phyloP scores from a whole-genome alignment of 2,113 vertebrate species.

The Heptranchias perlo region DNA sequence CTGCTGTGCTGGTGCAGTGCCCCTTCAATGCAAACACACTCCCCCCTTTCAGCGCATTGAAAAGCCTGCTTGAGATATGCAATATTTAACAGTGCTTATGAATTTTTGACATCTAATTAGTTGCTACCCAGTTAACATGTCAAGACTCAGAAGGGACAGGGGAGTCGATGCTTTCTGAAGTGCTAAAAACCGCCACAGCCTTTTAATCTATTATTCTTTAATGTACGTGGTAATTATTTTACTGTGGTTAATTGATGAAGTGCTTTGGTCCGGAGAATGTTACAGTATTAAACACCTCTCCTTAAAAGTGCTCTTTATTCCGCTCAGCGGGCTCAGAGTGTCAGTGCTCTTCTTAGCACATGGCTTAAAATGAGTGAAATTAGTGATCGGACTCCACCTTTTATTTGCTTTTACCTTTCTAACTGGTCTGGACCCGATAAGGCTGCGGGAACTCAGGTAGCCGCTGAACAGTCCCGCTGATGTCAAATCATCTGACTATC shows the following conservation, averaged over 20 bases:
- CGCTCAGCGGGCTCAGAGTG: conserved; percentile 46
- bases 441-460: neutral
- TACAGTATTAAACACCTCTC: conserved; percentile 59
- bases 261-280: conserved; percentile 72
- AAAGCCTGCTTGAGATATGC: conserved; percentile 96
- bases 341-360: no score
- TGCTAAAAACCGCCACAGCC: conserved; percentile 76
- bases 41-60: conserved; percentile 65
- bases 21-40: conserved; percentile 32
- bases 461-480: neutral
- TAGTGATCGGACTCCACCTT: neutral
- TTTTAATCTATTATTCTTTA: conserved; percentile 91
- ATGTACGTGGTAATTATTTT: conserved; percentile 93
- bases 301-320: conserved; percentile 48
- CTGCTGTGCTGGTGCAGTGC: conserved; percentile 29
- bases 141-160: conserved; percentile 81
- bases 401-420: neutral
- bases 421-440: neutral
- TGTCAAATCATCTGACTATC: neutral
- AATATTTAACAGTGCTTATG: conserved; percentile 99
- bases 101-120: conserved; percentile 99
- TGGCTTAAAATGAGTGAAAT: neutral
- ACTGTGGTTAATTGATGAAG: conserved; percentile 97
- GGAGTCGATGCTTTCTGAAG: conserved; percentile 84
- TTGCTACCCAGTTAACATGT: conserved; percentile 95